phyloP scores from a whole-genome alignment of 2,113 vertebrate genomes.

The Atlantisia rogersi region DNA sequence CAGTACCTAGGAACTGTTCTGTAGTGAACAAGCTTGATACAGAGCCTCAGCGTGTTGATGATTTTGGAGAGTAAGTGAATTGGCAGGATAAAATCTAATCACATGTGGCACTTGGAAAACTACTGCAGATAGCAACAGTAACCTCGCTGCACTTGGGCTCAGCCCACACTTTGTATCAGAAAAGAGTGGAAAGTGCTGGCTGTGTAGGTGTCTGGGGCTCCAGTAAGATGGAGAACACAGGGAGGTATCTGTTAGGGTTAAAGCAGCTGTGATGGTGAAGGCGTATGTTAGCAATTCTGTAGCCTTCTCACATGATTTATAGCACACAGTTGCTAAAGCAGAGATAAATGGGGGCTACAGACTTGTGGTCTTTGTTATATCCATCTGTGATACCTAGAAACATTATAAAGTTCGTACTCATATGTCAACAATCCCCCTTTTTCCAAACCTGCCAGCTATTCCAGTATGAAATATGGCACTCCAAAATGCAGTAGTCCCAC shows the following conservation, averaged over 20 bases:
- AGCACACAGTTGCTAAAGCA: neutral
- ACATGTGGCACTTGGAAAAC: neutral
- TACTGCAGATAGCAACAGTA: neutral
- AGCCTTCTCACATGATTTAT: neutral
- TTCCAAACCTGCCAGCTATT: neutral
- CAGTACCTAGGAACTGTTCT: neutral
- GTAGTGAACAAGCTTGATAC: neutral
- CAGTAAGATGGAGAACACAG: neutral
- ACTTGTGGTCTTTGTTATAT: neutral
- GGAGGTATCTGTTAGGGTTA: neutral
- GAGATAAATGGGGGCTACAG: neutral
- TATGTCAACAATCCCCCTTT: neutral
- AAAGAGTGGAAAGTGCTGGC: neutral
- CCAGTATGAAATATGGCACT: neutral
- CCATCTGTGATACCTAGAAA: neutral
- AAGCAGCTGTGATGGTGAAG: neutral
- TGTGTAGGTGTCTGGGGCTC: neutral
- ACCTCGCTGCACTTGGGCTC: neutral
- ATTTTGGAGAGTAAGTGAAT: neutral
- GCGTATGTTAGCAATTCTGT: rapidly evolving
- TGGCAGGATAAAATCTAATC: neutral
- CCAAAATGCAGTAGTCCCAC: neutral
- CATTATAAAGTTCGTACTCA: neutral
- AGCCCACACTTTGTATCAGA: rapidly evolving
- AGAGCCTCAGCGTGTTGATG: neutral